phyloP scores from a whole-genome alignment of 2,888 invertebrate species.

The Rhingia campestris region DNA sequence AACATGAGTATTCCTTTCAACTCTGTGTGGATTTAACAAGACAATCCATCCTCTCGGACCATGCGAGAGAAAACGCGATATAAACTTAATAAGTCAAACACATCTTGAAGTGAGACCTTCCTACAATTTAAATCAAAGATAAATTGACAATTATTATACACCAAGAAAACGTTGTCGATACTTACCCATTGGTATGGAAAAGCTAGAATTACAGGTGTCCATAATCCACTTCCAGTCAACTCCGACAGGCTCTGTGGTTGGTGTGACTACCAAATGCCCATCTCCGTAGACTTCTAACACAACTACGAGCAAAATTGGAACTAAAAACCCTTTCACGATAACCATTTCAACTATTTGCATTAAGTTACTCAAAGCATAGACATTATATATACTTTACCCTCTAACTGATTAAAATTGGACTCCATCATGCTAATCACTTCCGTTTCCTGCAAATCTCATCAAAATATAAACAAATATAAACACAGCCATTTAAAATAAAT shows the following conservation, averaged over 20 bases:
- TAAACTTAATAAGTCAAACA: background rate
- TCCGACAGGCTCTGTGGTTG: constrained; percentile 65
- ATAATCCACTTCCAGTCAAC: constrained; percentile 82
- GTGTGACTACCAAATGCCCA: background rate
- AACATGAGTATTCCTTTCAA: too few relatives aligned
- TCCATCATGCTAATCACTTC: constrained; percentile 31
- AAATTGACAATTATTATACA: too few relatives aligned
- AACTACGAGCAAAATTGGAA: constrained; percentile 10
- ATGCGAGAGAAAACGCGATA: background rate
- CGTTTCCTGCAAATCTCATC: constrained; percentile 28
- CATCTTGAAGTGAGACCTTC: too few relatives aligned
- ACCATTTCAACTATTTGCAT: constrained; percentile 21
- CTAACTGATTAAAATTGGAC: background rate
- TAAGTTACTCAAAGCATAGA: background rate
- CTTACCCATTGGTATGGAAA: constrained; percentile 84
- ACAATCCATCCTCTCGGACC: too few relatives aligned
- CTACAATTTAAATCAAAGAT: too few relatives aligned
- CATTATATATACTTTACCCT: constrained; percentile 35
- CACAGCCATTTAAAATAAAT: constrained; percentile 56
- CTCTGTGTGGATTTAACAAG: too few relatives aligned
- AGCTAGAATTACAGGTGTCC: constrained; percentile 84
- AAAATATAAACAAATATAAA: constrained; percentile 13
- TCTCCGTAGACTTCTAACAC: constrained; percentile 3
- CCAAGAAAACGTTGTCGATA: background rate
- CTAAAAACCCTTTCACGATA: constrained; percentile 9